Percentiles rank a stretch among this genome's conserved stretches.
Evolutionary conservation across 2,888 invertebrate genomes (phyloP).

Genomic region (Hartigia nigra): DNA sequence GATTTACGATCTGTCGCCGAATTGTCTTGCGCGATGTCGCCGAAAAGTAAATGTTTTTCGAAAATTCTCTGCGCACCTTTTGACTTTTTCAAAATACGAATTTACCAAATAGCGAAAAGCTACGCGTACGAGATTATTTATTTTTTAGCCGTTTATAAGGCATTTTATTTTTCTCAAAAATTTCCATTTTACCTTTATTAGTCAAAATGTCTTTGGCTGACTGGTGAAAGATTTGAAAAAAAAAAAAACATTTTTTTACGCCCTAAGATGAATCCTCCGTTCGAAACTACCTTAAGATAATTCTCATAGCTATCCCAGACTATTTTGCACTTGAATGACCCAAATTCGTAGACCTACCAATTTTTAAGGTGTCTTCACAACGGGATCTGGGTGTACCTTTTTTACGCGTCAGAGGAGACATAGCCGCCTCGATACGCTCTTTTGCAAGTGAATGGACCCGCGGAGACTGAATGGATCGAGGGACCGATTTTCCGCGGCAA

Average conservation of each 20-base stretch:
- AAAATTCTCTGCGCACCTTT: neutral
- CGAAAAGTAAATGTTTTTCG: slow-evolving; percentile 14
- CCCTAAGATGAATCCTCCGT: neutral
- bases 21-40: slow-evolving; percentile 24
- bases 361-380: slow-evolving; percentile 2
- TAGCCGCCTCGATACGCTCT: slow-evolving; percentile 18
- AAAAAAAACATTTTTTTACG: neutral
- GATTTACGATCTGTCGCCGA: slow-evolving; percentile 51
- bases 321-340: slow-evolving; percentile 52
- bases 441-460: slow-evolving; percentile 49
- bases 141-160: neutral
- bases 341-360: slow-evolving; percentile 34
- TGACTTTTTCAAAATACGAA: neutral
- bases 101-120: neutral
- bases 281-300: neutral
- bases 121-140: slow-evolving; percentile 9
- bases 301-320: slow-evolving; percentile 7
- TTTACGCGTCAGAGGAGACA: neutral
- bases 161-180: neutral
- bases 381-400: neutral
- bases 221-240: neutral
- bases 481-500: slow-evolving; percentile 39
- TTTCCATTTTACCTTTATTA: neutral
- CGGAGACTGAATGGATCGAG: slow-evolving; percentile 13
- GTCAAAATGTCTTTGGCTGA: neutral